phyloP scores from a whole-genome alignment of 2,888 invertebrate genomes.

The Priocnemis perturbator region DNA sequence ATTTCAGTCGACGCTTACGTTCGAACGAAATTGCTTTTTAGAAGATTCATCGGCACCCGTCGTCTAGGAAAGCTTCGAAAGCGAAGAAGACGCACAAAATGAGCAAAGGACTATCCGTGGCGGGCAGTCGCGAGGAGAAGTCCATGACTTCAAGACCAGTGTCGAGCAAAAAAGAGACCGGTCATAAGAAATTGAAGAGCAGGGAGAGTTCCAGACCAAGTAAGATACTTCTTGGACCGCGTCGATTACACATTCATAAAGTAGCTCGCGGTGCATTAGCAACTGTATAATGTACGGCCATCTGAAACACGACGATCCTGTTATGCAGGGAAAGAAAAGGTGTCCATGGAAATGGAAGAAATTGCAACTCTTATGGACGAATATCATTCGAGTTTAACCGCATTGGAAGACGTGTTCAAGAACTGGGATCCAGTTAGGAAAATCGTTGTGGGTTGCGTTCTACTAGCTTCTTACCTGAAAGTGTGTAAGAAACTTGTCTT shows the following conservation, averaged over 20 bases:
- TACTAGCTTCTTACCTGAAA: too few relatives aligned
- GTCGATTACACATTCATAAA: too few relatives aligned
- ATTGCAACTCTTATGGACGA: slow-evolving; percentile 40
- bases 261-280: too few relatives aligned
- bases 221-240: slow-evolving; percentile 21
- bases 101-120: neutral
- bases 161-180: slow-evolving; percentile 27
- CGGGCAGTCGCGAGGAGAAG: slow-evolving; percentile 24
- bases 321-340: slow-evolving; percentile 14
- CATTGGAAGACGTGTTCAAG: slow-evolving; percentile 45
- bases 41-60: neutral
- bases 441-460: slow-evolving; percentile 19
- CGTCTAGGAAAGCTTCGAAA: neutral
- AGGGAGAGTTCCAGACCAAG: slow-evolving; percentile 28
- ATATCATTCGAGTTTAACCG: slow-evolving; percentile 45
- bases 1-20: too few relatives aligned
- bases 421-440: slow-evolving; percentile 50
- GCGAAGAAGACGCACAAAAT: neutral
- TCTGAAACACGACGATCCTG: neutral
- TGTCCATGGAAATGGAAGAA: slow-evolving; percentile 18
- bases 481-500: too few relatives aligned
- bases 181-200: slow-evolving; percentile 28
- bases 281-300: too few relatives aligned
- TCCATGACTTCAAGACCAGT: slow-evolving; percentile 20
- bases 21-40: too few relatives aligned